phyloP scores from a whole-genome alignment of 2,888 invertebrate species.

The Eremobia ochroleuca region DNA sequence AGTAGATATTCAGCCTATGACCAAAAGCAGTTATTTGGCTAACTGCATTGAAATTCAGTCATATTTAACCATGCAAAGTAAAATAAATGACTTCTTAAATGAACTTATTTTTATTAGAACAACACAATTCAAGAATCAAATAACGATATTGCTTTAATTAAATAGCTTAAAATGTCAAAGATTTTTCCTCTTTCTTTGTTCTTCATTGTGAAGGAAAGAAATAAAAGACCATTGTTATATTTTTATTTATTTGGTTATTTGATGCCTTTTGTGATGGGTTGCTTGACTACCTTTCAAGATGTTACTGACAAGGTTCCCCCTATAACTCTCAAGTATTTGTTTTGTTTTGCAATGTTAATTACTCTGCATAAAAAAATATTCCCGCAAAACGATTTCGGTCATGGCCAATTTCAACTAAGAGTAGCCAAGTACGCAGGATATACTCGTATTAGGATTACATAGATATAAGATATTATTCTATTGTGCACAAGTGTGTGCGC shows the following conservation, averaged over 20 bases:
- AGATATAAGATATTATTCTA: no score
- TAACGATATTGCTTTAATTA: conserved; percentile 38
- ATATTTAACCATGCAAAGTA: conserved; percentile 1
- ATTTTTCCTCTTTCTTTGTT: conserved; percentile 40
- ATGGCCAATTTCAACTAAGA: no score
- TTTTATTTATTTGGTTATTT: conserved; percentile 28
- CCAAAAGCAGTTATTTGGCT: background rate
- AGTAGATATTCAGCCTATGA: background rate
- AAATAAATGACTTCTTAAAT: conserved; percentile 30
- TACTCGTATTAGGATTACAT: no score
- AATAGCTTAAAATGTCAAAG: conserved; percentile 36
- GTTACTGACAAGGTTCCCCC: background rate
- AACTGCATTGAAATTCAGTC: background rate
- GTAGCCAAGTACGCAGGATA: no score
- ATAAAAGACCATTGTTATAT: conserved; percentile 18
- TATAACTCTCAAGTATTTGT: background rate
- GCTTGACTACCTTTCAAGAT: conserved; percentile 10
- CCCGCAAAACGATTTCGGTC: no score
- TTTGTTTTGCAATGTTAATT: background rate
- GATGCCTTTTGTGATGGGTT: background rate
- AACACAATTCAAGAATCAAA: conserved; percentile 46
- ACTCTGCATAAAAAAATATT: no score
- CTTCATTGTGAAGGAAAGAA: conserved; percentile 7
- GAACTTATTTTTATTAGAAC: conserved; percentile 32
- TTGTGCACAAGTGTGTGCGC: no score